Percentiles rank a stretch among this genome's conserved stretches.
Evolutionary conservation across 2,888 invertebrate genomes (phyloP).

Genomic region (Scrobipalpa costella): DNA sequence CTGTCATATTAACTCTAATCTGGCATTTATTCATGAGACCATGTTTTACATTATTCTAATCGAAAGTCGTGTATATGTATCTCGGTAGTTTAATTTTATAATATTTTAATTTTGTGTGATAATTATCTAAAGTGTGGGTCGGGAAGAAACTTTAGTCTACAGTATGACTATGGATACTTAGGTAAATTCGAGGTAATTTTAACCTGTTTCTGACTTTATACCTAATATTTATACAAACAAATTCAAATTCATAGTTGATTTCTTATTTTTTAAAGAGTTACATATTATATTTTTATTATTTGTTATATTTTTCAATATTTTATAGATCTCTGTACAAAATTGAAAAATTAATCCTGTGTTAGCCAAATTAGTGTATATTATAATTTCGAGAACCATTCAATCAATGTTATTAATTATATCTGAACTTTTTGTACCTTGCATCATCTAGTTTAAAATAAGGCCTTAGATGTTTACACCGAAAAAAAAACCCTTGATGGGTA

Average conservation of each 20-base stretch:
- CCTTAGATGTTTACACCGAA: background rate
- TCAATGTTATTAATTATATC: slow-evolving; percentile 24
- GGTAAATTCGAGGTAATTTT: slow-evolving; percentile 13
- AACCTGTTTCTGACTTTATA: slow-evolving; percentile 17
- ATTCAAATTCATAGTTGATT: background rate
- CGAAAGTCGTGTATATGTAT: slow-evolving; percentile 21
- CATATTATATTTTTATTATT: slow-evolving; percentile 23
- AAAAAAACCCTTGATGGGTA: background rate
- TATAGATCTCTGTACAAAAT: slow-evolving; percentile 32
- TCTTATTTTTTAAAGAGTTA: slow-evolving; percentile 9
- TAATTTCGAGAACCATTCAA: slow-evolving; percentile 26
- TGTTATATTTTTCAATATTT: slow-evolving; percentile 20
- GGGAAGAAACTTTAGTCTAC: background rate
- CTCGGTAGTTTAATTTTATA: slow-evolving; percentile 12
- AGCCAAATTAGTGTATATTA: slow-evolving; percentile 27
- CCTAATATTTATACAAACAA: slow-evolving; percentile 3
- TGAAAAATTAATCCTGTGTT: slow-evolving; percentile 27
- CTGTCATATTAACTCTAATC: slow-evolving; percentile 42
- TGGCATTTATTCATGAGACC: slow-evolving; percentile 57
- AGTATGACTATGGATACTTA: slow-evolving; percentile 18
- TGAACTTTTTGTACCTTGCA: slow-evolving; percentile 28
- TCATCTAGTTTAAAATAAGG: slow-evolving; percentile 1
- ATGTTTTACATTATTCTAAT: slow-evolving; percentile 26
- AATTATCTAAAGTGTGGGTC: background rate
- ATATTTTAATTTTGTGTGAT: slow-evolving; percentile 24